phyloP scores from a whole-genome alignment of 2,113 vertebrate genomes.

The Tragelaphus scriptus region DNA sequence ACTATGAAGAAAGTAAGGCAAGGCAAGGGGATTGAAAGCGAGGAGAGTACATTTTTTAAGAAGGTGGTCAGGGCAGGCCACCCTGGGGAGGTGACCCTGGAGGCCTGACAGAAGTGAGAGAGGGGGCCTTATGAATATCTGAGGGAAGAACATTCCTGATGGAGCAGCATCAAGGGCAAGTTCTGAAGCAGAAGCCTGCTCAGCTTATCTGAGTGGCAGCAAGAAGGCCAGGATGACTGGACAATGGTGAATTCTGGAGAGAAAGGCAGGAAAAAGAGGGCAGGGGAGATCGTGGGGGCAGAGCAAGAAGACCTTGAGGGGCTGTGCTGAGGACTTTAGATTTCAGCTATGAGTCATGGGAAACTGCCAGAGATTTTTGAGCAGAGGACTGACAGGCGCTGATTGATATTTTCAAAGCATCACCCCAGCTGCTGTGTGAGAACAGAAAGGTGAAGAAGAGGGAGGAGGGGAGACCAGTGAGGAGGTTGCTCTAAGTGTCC shows the following conservation, averaged over 20 bases:
- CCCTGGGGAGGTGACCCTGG: background rate
- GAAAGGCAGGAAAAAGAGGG: background rate
- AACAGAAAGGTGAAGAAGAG: background rate
- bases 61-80: background rate
- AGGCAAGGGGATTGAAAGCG: background rate
- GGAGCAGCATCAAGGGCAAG: background rate
- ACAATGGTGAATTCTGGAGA: background rate
- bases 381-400: background rate
- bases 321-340: background rate
- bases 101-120: background rate
- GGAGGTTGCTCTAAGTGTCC: no score
- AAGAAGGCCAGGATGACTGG: background rate
- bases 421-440: background rate
- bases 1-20: background rate
- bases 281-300: background rate
- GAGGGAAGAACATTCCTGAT: background rate
- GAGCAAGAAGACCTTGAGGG: background rate
- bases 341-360: background rate
- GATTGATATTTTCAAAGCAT: background rate
- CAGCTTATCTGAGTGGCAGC: background rate
- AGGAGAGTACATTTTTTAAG: background rate
- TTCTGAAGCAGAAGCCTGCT: background rate
- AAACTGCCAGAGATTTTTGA: background rate
- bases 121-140: background rate
- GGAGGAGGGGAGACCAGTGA: accelerated